Evolutionary conservation across 2,797 vertebrate species (phyloP).

Genomic region (Hafferia zeledoni): DNA sequence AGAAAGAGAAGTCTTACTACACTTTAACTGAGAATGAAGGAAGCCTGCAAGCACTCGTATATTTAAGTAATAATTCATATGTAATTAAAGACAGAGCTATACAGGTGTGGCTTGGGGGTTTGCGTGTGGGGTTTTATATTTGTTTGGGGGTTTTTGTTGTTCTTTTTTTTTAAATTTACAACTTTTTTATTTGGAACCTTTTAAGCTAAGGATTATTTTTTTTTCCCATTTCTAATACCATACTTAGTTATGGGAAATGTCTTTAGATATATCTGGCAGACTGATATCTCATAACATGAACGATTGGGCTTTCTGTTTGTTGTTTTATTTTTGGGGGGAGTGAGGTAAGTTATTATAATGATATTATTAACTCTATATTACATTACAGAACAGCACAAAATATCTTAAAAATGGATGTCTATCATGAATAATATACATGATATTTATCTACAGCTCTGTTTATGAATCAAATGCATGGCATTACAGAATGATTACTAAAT

Average conservation of each 20-base stretch:
- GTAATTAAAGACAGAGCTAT: background rate
- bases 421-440: background rate
- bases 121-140: background rate
- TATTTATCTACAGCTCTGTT: background rate
- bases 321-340: rapidly evolving
- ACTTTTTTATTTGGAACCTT: background rate
- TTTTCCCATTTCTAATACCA: background rate
- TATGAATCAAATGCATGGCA: background rate
- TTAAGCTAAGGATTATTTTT: background rate
- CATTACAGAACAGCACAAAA: background rate
- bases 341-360: background rate
- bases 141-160: too few species aligned
- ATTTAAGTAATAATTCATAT: background rate
- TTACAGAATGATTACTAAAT: background rate
- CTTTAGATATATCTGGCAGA: background rate
- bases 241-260: background rate
- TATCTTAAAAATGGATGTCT: background rate
- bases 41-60: background rate
- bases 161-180: background rate
- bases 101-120: background rate
- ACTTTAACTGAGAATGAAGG: background rate
- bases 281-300: background rate
- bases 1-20: background rate
- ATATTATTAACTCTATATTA: background rate
- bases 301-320: background rate